phyloP scores from a whole-genome alignment of 2,113 vertebrate genomes.

The Zonotrichia leucophrys region DNA sequence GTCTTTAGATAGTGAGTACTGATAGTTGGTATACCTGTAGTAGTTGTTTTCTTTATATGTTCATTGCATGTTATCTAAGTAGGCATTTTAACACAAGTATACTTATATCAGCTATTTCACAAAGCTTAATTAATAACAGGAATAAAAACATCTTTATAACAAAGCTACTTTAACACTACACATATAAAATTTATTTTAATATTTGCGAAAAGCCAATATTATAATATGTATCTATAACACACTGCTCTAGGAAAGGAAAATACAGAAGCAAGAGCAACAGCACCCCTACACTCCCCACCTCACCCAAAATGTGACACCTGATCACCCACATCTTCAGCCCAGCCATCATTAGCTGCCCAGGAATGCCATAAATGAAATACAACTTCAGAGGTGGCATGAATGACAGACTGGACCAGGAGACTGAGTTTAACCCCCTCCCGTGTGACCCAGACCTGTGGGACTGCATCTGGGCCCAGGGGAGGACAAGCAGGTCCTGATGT shows the following conservation, averaged over 20 bases:
- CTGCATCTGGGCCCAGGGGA: neutral
- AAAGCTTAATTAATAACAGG: neutral
- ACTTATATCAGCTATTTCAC: neutral
- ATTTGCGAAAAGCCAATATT: neutral
- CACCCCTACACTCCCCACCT: neutral
- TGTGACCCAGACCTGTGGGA: neutral
- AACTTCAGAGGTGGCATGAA: neutral
- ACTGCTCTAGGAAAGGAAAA: neutral
- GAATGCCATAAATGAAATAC: neutral
- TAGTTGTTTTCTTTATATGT: neutral
- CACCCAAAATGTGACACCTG: accelerated
- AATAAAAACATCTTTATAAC: neutral
- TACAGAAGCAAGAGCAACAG: neutral
- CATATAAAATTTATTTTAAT: neutral
- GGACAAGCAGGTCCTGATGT: neutral
- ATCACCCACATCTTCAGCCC: neutral
- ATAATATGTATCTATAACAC: neutral
- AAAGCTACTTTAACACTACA: neutral
- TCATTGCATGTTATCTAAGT: neutral
- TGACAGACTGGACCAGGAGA: neutral
- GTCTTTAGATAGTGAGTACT: neutral
- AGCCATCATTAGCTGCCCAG: neutral
- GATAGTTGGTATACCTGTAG: neutral
- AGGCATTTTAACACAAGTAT: neutral
- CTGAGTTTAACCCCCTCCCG: neutral